Conservation (phyloP, 2,113 vertebrate genomes). For the Malurus melanocephalus region DNA sequence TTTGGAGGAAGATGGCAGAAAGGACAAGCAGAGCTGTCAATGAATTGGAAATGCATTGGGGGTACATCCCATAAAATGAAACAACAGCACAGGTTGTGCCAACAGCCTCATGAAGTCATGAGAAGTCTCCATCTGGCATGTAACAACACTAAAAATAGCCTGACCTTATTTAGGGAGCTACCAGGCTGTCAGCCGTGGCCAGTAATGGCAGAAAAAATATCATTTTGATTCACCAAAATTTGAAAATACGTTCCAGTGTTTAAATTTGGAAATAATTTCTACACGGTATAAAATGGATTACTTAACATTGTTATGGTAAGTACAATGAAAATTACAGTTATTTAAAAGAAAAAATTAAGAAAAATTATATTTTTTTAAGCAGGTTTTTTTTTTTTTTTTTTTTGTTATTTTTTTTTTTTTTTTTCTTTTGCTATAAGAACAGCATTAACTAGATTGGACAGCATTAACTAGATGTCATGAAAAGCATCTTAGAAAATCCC, state of each 20-base stretch:
- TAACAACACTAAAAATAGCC: not conserved
- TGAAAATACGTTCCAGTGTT: not conserved
- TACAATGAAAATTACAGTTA: not conserved
- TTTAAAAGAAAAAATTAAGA: not conserved
- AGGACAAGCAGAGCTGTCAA: not conserved
- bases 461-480: not conserved
- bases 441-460: too few relatives aligned
- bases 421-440: too few relatives aligned
- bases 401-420: too few relatives aligned
- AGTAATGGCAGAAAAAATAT: not conserved
- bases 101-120: not conserved
- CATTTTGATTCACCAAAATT: not conserved
- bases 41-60: not conserved
- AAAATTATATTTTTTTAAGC: not conserved
- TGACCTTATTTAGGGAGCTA: not conserved
- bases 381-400: not conserved
- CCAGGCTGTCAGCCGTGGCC: not conserved
- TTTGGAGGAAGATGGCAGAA: not conserved
- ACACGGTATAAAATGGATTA: not conserved
- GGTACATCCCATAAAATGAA: fast-evolving
- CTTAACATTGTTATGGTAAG: not conserved
- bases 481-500: not conserved
- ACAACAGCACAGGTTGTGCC: not conserved
- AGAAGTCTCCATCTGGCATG: not conserved
- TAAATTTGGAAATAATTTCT: not conserved